Conservation (phyloP, 2,797 vertebrate species). For the Acrossocheilus fasciatus region DNA sequence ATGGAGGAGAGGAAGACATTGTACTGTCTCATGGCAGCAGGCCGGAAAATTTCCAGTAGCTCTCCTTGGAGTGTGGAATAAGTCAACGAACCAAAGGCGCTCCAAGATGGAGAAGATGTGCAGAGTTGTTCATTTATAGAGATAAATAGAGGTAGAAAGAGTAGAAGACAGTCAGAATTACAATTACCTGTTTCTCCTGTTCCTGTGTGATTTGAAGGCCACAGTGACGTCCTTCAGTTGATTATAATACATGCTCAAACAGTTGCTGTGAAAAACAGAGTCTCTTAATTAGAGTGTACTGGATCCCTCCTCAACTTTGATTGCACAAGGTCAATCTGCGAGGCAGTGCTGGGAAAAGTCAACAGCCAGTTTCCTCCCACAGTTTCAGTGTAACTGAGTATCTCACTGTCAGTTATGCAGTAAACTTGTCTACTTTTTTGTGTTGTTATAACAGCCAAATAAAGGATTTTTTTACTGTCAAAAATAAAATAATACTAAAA, state of each 20-base stretch:
- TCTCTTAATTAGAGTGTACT: conserved; percentile 22
- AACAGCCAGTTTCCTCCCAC: conserved; percentile 63
- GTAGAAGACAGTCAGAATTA: not conserved
- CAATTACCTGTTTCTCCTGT: not conserved
- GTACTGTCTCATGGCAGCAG: conserved; percentile 10
- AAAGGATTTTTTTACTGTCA: not conserved
- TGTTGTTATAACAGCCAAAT: not conserved
- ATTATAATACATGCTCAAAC: conserved; percentile 12
- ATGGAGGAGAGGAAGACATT: not conserved
- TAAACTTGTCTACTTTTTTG: conserved; percentile 12
- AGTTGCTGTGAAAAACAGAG: conserved; percentile 2
- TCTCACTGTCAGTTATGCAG: conserved; percentile 12
- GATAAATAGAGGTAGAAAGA: not conserved
- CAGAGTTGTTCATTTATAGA: not conserved
- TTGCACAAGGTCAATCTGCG: conserved; percentile 63
- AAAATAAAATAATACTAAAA: not conserved
- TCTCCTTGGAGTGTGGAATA: not conserved
- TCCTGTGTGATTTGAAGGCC: conserved; percentile 13
- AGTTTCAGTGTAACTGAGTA: conserved; percentile 6
- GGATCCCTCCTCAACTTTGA: not conserved
- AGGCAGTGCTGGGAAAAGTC: conserved; percentile 71
- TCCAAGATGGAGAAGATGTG: not conserved
- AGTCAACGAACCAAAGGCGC: not conserved
- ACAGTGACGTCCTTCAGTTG: not conserved
- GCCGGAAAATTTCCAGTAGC: not conserved